Evolutionary conservation across 2,888 invertebrate species (phyloP).

Genomic region (Choreutis nemorana): DNA sequence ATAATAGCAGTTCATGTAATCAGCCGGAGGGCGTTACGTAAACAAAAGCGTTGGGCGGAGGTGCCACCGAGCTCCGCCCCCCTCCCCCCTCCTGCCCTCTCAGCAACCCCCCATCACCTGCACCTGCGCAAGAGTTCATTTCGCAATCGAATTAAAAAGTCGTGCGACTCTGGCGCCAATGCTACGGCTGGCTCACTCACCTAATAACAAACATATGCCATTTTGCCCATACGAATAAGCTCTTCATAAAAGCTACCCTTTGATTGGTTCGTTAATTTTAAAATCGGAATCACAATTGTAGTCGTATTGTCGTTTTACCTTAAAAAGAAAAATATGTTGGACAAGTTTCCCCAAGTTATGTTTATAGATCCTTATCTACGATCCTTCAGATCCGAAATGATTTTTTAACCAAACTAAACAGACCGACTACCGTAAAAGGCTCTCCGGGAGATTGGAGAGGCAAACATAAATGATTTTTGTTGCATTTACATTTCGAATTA

Average conservation of each 20-base stretch:
- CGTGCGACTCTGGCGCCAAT: slow-evolving; percentile 7
- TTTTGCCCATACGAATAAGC: too few species aligned
- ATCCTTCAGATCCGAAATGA: slow-evolving; percentile 4
- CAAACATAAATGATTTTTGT: slow-evolving; percentile 58
- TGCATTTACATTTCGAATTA: slow-evolving; percentile 50
- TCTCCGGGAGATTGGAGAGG: slow-evolving; percentile 29
- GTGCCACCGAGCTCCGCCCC: slow-evolving; percentile 44
- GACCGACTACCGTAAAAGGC: slow-evolving; percentile 30
- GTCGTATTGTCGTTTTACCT: too few species aligned
- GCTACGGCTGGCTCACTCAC: too few species aligned
- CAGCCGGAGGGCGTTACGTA: slow-evolving; percentile 58
- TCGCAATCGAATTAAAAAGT: slow-evolving; percentile 29
- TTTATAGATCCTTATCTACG: too few species aligned
- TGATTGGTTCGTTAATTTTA: too few species aligned
- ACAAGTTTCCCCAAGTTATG: too few species aligned
- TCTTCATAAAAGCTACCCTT: too few species aligned
- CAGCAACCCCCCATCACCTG: slow-evolving; percentile 16
- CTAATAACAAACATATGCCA: too few species aligned
- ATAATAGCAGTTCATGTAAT: slow-evolving; percentile 40
- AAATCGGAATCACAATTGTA: too few species aligned
- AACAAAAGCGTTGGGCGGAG: slow-evolving; percentile 63
- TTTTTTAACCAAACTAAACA: slow-evolving; percentile 15
- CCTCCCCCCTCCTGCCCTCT: slow-evolving; percentile 21
- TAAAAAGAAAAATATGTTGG: too few species aligned
- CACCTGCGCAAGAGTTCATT: slow-evolving; percentile 46